These are phyloP conservation scores for Ispidina picta DNA, from an alignment of 2,797 vertebrate genomes.

Conservation along the genomic window DNA sequence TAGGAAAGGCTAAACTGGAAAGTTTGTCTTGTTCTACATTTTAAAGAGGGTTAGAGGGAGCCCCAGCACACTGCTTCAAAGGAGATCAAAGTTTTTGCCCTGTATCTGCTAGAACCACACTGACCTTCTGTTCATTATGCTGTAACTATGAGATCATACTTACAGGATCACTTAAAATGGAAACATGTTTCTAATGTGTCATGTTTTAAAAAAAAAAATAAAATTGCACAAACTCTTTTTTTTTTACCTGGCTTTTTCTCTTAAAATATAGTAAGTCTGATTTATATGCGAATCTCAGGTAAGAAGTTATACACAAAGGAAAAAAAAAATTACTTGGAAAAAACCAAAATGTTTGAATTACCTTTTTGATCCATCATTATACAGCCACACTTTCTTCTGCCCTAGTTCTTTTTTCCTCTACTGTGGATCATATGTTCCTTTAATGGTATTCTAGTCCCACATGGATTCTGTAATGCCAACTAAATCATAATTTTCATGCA, in stretches of 20 bases:
- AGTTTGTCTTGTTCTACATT: neutral
- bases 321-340: neutral
- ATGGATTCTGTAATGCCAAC: constrained; percentile 15
- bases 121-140: neutral
- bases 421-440: constrained; percentile 27
- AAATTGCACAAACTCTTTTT: neutral
- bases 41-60: neutral
- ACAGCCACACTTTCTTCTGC: constrained; percentile 27
- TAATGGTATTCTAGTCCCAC: constrained; percentile 60
- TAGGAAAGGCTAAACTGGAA: neutral
- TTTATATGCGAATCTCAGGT: neutral
- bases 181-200: neutral
- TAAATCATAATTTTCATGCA: constrained; percentile 63
- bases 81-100: neutral
- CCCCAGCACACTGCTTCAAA: neutral
- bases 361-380: constrained; percentile 37
- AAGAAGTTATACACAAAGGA: neutral
- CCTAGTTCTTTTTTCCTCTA: neutral
- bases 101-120: neutral
- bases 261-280: neutral
- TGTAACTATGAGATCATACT: neutral
- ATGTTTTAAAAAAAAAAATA: too few relatives aligned
- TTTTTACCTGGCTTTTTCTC: neutral
- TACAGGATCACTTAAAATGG: neutral
- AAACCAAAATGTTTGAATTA: neutral